These are phyloP conservation scores for Polyergus mexicanus DNA, from an alignment of 1,140 invertebrate species.

Conservation along the genomic window DNA sequence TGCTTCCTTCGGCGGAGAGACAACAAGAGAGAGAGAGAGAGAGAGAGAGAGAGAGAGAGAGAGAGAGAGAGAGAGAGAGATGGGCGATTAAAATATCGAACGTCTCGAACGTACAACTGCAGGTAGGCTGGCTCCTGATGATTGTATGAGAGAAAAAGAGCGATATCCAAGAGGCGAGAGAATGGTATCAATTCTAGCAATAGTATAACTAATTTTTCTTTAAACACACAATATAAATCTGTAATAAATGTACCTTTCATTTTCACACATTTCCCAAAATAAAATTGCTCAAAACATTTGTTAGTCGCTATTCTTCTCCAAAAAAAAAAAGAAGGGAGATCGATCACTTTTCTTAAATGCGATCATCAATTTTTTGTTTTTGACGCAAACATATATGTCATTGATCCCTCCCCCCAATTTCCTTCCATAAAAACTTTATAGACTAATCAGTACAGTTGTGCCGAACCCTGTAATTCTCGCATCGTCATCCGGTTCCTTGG, in stretches of 20 bases:
- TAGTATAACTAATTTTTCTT: background rate
- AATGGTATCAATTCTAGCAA: background rate
- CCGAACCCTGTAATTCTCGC: background rate
- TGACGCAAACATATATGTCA: background rate
- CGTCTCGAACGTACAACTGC: constrained; percentile 55
- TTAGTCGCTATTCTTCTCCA: background rate
- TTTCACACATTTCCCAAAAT: too few relatives aligned
- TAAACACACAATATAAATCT: background rate
- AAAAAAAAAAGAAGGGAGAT: background rate
- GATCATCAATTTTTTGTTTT: background rate
- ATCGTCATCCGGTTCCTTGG: background rate
- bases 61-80: constrained; percentile 10
- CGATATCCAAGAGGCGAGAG: background rate
- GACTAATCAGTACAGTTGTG: background rate
- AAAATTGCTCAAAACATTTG: background rate
- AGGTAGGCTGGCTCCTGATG: constrained; percentile 18
- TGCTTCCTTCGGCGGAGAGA: background rate
- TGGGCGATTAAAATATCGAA: constrained; percentile 69
- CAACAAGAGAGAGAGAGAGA: background rate
- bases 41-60: constrained; percentile 1
- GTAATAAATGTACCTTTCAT: background rate
- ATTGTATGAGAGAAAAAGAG: constrained; percentile 27
- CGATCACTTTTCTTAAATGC: background rate
- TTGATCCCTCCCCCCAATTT: background rate
- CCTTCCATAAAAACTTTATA: background rate